phyloP scores from a whole-genome alignment of 2,113 vertebrate species.

The Rissa tridactyla region DNA sequence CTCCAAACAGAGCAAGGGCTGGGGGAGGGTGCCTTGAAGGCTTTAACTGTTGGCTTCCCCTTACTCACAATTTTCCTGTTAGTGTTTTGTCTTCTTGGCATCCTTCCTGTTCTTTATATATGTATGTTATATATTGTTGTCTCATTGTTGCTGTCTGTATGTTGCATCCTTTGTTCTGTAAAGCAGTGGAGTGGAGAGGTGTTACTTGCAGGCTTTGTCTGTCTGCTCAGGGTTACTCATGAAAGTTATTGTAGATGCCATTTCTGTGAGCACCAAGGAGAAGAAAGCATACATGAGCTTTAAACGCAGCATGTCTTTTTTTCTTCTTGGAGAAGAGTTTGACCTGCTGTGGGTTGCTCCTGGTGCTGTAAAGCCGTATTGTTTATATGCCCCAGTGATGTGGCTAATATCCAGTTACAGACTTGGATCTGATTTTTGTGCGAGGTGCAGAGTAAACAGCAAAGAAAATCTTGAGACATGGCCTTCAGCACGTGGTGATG shows the following conservation, averaged over 20 bases:
- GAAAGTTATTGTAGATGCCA: not conserved
- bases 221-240: not conserved
- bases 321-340: not conserved
- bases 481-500: fast-evolving
- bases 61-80: conserved; percentile 62
- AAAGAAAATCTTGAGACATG: not conserved
- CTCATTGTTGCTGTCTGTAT: not conserved
- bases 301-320: not conserved
- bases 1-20: conserved; percentile 40
- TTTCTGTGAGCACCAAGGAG: not conserved
- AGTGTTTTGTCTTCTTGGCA: conserved; percentile 65
- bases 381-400: not conserved
- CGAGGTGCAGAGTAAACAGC: not conserved
- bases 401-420: not conserved
- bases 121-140: conserved; percentile 11
- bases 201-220: not conserved
- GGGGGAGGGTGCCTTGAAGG: conserved; percentile 26
- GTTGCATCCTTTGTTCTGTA: conserved; percentile 1
- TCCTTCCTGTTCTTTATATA: conserved; percentile 56
- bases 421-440: not conserved
- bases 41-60: conserved; percentile 42
- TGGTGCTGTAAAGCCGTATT: not conserved
- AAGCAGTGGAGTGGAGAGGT: not conserved
- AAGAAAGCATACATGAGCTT: not conserved
- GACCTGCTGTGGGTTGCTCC: not conserved